These are phyloP conservation scores for Lytechinus variegatus DNA, from an alignment of 35 echinoderm and acorn worm genomes.

Conservation along the genomic window DNA sequence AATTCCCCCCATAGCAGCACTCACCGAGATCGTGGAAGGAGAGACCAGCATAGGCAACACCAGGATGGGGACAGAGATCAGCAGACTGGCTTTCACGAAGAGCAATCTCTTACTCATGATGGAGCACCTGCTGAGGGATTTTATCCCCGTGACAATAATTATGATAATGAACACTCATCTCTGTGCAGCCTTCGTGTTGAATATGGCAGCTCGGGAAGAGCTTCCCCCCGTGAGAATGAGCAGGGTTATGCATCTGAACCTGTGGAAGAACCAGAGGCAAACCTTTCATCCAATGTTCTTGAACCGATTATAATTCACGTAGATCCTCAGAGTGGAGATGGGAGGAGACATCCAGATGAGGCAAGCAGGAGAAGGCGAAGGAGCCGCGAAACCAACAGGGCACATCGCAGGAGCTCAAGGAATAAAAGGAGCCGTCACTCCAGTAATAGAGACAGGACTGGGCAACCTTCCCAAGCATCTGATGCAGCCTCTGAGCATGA, in stretches of 20 bases:
- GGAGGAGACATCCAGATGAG: constrained; percentile 14
- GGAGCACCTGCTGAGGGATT: background rate
- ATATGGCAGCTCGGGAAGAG: background rate
- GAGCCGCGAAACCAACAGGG: background rate
- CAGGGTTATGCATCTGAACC: background rate
- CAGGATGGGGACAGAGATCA: background rate
- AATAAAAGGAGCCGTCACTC: background rate
- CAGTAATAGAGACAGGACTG: background rate
- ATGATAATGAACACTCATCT: constrained; percentile 19
- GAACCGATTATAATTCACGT: background rate
- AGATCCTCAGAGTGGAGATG: background rate
- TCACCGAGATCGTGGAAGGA: constrained; percentile 6
- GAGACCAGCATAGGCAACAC: background rate
- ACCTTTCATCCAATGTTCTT: background rate
- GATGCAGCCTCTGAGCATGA: background rate
- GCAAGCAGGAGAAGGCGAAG: background rate
- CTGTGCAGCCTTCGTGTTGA: constrained; percentile 37
- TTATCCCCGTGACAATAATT: background rate
- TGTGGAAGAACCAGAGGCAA: background rate
- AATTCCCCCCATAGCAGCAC: constrained; percentile 23
- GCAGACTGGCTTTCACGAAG: background rate
- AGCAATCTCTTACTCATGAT: background rate
- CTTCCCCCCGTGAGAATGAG: background rate
- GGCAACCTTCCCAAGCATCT: background rate
- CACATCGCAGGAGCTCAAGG: background rate